Evolutionary conservation across 2,888 invertebrate species (phyloP), one percentile per base, ranked within the genome.

Genomic region (Argynnis bischoffii): DNA sequence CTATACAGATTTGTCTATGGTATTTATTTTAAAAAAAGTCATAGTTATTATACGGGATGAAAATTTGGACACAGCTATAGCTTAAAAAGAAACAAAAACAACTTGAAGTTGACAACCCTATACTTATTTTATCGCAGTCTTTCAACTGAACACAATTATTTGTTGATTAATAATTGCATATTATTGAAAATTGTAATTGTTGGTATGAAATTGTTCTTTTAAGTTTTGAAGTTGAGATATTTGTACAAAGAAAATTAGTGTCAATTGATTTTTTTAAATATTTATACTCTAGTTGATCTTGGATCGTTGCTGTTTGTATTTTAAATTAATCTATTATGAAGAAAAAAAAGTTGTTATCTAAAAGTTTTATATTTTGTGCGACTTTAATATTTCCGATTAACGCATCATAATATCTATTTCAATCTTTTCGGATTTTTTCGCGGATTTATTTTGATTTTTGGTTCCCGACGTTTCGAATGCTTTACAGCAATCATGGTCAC

Each of bases 241-340:
- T 67, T 51, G 35, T 53, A 47, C 14, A 56, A 67, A 67, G 41
- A 48, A 48, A 59, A 48, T 59, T 59, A 59, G 31, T 48, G 59
- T 59, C 59, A 59, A 59, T 59, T 59, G 57, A 26, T 26, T 47
- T 59, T 59, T 47, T 26, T 26, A 48, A 26, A 59, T n/a, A 59
- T 59, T 59, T 55, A 55, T 59, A 59, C 21, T 59, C 48, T 59
- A 59, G 59, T 48, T 59, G 47, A 31, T 59, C 48, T 59, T 48
- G 26, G 47, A 59, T 26, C 48, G n/a, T 26, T 26, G 26, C 31
- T 59, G 59, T 59, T 59, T 48, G 48, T 59, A 59, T 47, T 21
- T n/a, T 48, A 48, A 26, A 48, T 59, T 47, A 48, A n/a, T 31
- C 15, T 41, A 41, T 41, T 11, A 41, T 41, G 11, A 41, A 41